Base-by-base conservation (phyloP, 2,888 invertebrate genomes). In the Aromia moschata region DNA sequence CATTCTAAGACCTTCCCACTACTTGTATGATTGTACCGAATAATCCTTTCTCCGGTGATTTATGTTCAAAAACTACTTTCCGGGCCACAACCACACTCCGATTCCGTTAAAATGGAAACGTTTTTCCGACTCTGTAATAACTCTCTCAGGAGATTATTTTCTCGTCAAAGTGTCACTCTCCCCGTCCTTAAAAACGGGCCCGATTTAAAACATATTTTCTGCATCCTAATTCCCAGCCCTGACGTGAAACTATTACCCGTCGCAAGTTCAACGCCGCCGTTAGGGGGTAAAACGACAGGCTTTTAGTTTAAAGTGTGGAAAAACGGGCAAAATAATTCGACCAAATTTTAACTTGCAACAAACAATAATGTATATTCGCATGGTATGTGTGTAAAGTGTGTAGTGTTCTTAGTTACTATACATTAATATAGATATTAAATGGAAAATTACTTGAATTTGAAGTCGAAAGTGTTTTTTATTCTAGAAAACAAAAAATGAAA, bases 21-120 rank as follows among this genome's bases (percentile, higher is more conserved):
- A n/a, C n/a, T n/a, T 17, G 12, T 36, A 17, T 47, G 36, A 38
- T 25, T 49, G 15, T 49, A 38, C 10, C 25, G 38, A 49, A 49
- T 49, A 49, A 30, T 49, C 49, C 49, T 11, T 38, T 25, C 38
- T 18, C 16, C 38, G 30, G 20, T 49, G 49, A 49, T 49, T 49
- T 49, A 49, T 49, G 38, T 49, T n/a, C 14, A 1, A 3, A 49
- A 25, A 25, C 15, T 38, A 37, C 37, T 38, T 14, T 38, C 18
- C 20, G 2, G 2, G 2, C 25, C 16, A n/a, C 20, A 12, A 15
- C 38, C 37, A 17, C 16, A 16, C 3, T 4, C n/a, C 16, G 16
- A 47, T 47, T 38, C 16, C 9, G 17, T 47, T 38, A 38, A 25
- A 20, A 12, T 4, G 25, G 11, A 16, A 12, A 33, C 7, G 25